Percentiles rank a stretch among this genome's conserved stretches.
These are phyloP conservation scores for Andrena fulva DNA, from an alignment of 2,888 invertebrate species.

Conservation along the genomic window DNA sequence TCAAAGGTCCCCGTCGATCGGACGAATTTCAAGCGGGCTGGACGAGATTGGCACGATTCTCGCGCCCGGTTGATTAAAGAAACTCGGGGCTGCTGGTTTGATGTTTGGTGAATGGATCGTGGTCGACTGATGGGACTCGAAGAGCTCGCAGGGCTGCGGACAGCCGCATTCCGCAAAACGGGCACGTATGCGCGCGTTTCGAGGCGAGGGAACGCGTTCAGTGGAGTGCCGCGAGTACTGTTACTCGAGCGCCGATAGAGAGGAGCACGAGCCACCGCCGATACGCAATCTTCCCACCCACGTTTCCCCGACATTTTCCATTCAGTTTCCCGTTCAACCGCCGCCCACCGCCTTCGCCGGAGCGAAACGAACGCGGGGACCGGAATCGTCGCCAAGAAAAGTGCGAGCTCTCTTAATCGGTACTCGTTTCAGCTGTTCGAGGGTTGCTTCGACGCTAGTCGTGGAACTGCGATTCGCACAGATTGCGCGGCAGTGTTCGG, in stretches of 20 bases:
- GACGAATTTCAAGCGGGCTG: no score
- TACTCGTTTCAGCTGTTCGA: not conserved
- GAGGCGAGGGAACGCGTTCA: conserved; percentile 46
- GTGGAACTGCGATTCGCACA: not conserved
- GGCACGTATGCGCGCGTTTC: conserved; percentile 38
- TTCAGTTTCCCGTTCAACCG: conserved; percentile 57
- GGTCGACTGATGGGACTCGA: not conserved
- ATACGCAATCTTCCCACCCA: conserved; percentile 59
- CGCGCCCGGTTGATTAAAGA: not conserved
- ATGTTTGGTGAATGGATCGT: conserved; percentile 22
- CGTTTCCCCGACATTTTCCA: conserved; percentile 66
- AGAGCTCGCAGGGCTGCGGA: not conserved
- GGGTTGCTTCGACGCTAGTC: not conserved
- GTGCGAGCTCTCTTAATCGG: not conserved
- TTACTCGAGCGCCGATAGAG: conserved; percentile 33
- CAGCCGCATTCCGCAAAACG: conserved; percentile 39
- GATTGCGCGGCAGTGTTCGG: not conserved
- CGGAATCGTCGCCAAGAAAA: not conserved
- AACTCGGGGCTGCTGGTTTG: conserved; percentile 4
- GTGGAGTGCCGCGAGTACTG: conserved; percentile 46
- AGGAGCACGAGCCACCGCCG: conserved; percentile 29
- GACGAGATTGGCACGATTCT: not conserved
- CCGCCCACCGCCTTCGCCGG: not conserved
- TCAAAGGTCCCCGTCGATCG: no score
- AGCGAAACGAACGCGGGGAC: not conserved